These are phyloP conservation scores for Epistrophella euchroma DNA, from an alignment of 2,888 invertebrate genomes.

Conservation along the genomic window DNA sequence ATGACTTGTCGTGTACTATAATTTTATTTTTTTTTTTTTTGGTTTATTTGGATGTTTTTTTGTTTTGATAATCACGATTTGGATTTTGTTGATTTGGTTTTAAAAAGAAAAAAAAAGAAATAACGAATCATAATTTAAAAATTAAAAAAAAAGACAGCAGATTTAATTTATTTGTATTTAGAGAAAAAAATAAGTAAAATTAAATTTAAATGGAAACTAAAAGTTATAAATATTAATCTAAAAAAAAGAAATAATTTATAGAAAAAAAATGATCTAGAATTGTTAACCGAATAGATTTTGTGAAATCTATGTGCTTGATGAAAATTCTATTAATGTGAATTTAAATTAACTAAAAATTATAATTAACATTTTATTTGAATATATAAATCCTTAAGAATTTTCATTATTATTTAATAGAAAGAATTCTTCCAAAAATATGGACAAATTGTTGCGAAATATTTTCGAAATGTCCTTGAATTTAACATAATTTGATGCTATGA, in stretches of 20 bases:
- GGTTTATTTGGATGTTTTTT: slow-evolving; percentile 52
- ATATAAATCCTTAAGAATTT: no score
- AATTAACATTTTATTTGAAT: background rate
- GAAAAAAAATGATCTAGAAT: background rate
- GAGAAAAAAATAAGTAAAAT: slow-evolving; percentile 18
- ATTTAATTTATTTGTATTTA: slow-evolving; percentile 40
- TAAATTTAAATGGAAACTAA: background rate
- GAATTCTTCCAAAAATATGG: no score
- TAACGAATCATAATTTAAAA: slow-evolving; percentile 57
- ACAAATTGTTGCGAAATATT: no score
- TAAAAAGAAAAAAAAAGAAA: slow-evolving; percentile 66
- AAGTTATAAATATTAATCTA: background rate
- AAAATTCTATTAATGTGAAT: background rate
- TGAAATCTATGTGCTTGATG: background rate
- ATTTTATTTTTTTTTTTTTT: slow-evolving; percentile 70
- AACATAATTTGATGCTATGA: no score
- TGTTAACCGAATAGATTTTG: background rate
- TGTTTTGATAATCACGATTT: slow-evolving; percentile 54
- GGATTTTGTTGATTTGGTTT: slow-evolving; percentile 43
- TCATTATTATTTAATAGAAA: no score
- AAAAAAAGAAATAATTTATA: background rate
- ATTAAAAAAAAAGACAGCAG: slow-evolving; percentile 50
- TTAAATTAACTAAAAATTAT: background rate
- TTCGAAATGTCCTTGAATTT: no score
- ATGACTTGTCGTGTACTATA: slow-evolving; percentile 84